Evolutionary conservation across 2,113 vertebrate species (phyloP).

Genomic region (Tonatia bakeri): DNA sequence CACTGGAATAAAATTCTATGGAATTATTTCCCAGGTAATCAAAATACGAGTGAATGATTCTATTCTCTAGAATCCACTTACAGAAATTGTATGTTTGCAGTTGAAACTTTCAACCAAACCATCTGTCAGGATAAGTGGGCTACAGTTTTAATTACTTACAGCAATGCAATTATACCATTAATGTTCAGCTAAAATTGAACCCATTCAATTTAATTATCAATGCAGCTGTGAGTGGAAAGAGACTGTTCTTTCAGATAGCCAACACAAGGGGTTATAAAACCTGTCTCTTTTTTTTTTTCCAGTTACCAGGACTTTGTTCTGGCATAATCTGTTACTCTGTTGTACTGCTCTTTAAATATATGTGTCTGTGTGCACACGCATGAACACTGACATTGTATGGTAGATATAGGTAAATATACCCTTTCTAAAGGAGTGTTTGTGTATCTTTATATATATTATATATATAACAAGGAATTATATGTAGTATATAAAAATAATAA

Average conservation of each 20-base stretch:
- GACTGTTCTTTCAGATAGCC: constrained; percentile 54
- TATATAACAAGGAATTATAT: background rate
- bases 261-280: constrained; percentile 48
- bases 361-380: background rate
- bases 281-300: background rate
- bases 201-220: constrained; percentile 75
- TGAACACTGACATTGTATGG: background rate
- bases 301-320: constrained; percentile 17
- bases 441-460: background rate
- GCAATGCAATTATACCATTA: constrained; percentile 76
- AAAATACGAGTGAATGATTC: constrained; percentile 53
- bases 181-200: constrained; percentile 76
- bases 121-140: constrained; percentile 75
- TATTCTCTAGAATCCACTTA: constrained; percentile 61
- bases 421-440: background rate
- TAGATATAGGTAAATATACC: background rate
- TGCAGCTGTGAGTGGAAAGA: constrained; percentile 68
- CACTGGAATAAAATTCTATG: background rate
- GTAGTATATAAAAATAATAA: background rate
- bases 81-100: constrained; percentile 65
- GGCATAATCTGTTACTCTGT: background rate
- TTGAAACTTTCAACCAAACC: constrained; percentile 73
- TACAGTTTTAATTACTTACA: constrained; percentile 78
- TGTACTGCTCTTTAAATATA: background rate
- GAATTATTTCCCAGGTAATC: constrained; percentile 52